Evolutionary conservation across 2,113 vertebrate genomes (phyloP), one percentile per base, ranked within the genome.

Genomic region (Charina bottae): DNA sequence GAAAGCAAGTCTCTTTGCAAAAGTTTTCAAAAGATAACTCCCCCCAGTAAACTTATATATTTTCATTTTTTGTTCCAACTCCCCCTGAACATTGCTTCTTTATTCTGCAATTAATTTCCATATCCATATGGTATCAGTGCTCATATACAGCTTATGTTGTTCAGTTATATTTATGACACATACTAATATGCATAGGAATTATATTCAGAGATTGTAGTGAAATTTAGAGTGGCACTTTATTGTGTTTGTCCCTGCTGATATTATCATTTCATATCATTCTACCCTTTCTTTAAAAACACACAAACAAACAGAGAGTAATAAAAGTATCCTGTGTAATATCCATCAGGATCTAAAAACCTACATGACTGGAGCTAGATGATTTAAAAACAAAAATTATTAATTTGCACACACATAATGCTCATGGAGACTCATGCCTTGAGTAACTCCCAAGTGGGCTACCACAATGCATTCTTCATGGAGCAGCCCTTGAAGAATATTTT

Each of bases 301-400:
- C 49, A 49, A 93, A 90, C 94, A 96, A 96, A 96, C 93, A 94
- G 24, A 92, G 94, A 96, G 93, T 90, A 93, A 96, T 96, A 96
- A 97, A 95, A 96, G n/a, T 83, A 92, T 88, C 85, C 78, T 72
- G 54, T 89, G 72, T 62, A 94, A 96, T 95, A 95, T 88, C 85
- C 94, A 94, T 87, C 94, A 72, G 91, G 92, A 97, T 94, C 53
- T 59, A 95, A 96, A 96, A 93, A 93, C 60, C 83, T 94, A 96
- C 89, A 96, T 92, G 92, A 92, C 88, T 95, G 96, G 64, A 96
- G 62, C 89, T 93, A 83, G 17, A 78, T 93, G 94, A 92, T 2
- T 90, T 92, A 93, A 53, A 2, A 91, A 89, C 0, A 10, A 21
- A 28, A 64, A 93, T 96, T 95, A 94, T 23, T 24, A 96, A 94